These are phyloP conservation scores for Gavialis gangeticus DNA, from an alignment of 2,113 vertebrate species.

Conservation along the genomic window DNA sequence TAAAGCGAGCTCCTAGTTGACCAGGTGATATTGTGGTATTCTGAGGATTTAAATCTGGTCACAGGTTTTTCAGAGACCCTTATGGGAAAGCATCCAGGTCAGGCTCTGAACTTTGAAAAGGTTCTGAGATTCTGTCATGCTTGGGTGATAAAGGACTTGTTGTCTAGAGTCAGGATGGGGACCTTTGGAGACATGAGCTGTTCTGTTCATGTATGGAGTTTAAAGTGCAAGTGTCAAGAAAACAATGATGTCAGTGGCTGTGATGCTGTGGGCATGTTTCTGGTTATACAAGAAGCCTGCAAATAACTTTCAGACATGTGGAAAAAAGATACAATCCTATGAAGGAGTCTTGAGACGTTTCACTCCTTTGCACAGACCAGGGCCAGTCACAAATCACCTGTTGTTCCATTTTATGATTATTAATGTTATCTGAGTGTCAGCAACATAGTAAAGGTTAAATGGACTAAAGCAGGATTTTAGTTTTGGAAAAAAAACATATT, in stretches of 20 bases:
- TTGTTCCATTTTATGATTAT: too few species aligned
- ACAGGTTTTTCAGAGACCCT: neutral
- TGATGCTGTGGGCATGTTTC: neutral
- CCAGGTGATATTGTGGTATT: neutral
- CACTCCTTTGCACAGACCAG: too few species aligned
- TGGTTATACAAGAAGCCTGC: neutral
- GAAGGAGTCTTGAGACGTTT: too few species aligned
- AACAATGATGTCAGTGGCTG: accelerated
- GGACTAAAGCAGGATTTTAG: neutral
- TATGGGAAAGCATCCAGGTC: neutral
- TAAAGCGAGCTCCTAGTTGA: neutral
- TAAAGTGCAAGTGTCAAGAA: neutral
- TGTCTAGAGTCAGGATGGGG: neutral
- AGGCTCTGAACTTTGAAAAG: neutral
- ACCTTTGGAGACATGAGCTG: neutral
- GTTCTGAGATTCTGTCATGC: neutral
- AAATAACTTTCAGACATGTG: neutral
- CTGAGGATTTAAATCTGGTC: neutral
- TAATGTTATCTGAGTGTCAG: neutral
- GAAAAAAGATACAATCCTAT: neutral
- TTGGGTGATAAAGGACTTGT: neutral
- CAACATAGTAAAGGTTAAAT: neutral
- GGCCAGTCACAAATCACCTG: neutral
- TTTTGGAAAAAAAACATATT: neutral
- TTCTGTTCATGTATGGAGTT: slow-evolving; percentile 5